Evolutionary conservation across 35 echinoderm and acorn worm genomes (phyloP).

Genomic region (Stichopus chloronotus): DNA sequence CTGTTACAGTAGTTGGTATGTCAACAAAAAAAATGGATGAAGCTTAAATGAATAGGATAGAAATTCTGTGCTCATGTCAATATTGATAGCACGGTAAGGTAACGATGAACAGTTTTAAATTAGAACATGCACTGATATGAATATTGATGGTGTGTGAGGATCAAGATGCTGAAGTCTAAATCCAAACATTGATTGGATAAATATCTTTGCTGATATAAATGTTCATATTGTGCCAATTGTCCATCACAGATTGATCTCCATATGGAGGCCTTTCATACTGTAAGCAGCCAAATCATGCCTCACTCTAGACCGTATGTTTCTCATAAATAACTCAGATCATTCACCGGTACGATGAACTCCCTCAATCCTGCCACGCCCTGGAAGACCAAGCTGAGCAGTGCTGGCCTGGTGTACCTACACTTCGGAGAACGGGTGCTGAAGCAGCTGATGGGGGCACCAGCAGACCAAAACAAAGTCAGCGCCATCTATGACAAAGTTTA

Average conservation of each 20-base stretch:
- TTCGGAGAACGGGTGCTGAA: constrained; percentile 80
- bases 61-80: too few species aligned
- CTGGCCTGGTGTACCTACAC: constrained; percentile 84
- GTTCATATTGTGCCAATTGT: neutral
- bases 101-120: too few species aligned
- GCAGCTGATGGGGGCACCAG: constrained; percentile 33
- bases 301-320: neutral
- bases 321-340: constrained; percentile 57
- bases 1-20: too few species aligned
- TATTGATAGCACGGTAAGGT: too few species aligned
- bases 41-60: too few species aligned
- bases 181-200: too few species aligned
- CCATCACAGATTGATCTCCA: neutral
- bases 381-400: constrained; percentile 89
- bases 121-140: too few species aligned
- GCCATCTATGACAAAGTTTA: constrained; percentile 94
- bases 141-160: too few species aligned
- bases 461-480: constrained; percentile 46
- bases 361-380: constrained; percentile 67
- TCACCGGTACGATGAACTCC: constrained; percentile 86
- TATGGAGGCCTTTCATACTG: neutral
- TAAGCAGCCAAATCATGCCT: neutral
- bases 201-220: too few species aligned
- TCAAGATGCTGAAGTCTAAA: too few species aligned
- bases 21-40: too few species aligned